Base-by-base conservation (phyloP, 2,113 vertebrate species). In the Callospermophilus lateralis region DNA sequence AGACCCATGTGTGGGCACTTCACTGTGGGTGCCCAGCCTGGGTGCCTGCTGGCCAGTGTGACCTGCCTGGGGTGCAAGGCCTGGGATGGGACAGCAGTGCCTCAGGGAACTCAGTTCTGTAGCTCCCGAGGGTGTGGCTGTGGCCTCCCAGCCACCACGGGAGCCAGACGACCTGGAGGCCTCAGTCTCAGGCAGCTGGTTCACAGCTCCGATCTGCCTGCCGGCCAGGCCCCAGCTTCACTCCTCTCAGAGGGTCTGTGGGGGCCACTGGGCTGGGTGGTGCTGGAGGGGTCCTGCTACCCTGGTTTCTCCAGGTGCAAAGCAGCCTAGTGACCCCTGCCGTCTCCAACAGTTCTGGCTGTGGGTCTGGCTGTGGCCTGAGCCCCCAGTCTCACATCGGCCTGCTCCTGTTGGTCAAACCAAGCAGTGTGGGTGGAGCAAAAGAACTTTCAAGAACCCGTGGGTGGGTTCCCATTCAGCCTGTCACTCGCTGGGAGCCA, bases 131-230 rank as follows among this genome's bases (percentile, higher is more conserved):
- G 67, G 1, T 4, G 28, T 2, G 37, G 30, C 11, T 3, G 2
- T 24, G 30, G 19, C 37, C 37, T 30, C 48, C 11, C 13, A 30
- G 72, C 37, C 20, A 12, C 55, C 55, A 30, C 2, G 26, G 58
- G 1, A 4, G 51, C 6, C 30, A 34, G 15, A 32, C 16, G 0
- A 26, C 42, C 68, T 6, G 12, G 0, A 19, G 63, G 0, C 77
- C 32, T 30, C 8, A 1, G 53, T 48, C 76, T 6, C 0, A 0
- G 20, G 26, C 30, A 24, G 13, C 26, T 17, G 0, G 65, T 32
- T 17, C 80, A 16, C 24, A 20, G 73, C 34, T 39, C 6, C 9
- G 0, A 42, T 32, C 42, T 88, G 53, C 73, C 39, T 51, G 37
- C 12, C 5, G 22, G 39, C 79, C 8, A 3, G 26, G 45, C 72